These are phyloP conservation scores for Scophthalmus maximus DNA, from an alignment of 2,113 vertebrate species.

Conservation along the genomic window DNA sequence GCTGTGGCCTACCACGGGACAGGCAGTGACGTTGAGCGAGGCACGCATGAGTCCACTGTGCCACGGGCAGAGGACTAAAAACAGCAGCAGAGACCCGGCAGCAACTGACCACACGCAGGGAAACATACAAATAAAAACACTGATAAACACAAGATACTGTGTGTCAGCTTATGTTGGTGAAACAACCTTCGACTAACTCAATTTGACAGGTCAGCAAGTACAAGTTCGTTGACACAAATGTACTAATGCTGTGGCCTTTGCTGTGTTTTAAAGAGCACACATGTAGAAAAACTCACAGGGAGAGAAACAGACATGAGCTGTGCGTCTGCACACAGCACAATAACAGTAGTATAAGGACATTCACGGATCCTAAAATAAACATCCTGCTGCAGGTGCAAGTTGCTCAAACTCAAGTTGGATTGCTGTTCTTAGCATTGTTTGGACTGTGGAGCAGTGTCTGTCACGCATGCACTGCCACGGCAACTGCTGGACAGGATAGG, in stretches of 20 bases:
- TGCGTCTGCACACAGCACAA: no score
- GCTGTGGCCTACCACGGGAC: conserved; percentile 56
- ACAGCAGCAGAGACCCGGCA: conserved; percentile 19
- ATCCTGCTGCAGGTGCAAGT: no score
- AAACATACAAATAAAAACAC: no score
- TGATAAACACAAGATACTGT: not conserved
- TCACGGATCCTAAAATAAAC: not conserved
- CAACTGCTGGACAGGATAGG: conserved; percentile 28
- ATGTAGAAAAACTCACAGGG: not conserved
- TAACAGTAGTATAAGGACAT: no score
- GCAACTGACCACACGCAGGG: not conserved
- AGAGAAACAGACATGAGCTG: no score
- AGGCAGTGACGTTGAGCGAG: conserved; percentile 28
- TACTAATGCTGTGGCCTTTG: not conserved
- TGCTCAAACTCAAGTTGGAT: not conserved
- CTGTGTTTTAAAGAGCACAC: not conserved
- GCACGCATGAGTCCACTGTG: conserved; percentile 52
- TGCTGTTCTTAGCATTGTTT: not conserved
- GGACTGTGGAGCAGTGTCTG: not conserved
- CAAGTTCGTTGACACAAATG: not conserved
- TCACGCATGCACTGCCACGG: not conserved
- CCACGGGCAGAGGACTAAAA: conserved; percentile 33
- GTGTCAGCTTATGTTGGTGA: not conserved
- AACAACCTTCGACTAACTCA: not conserved
- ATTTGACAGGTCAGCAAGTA: not conserved